Evolutionary conservation across 2,797 vertebrate species (phyloP), one percentile per base, ranked within the genome.

Genomic region (Enteromius viviparus): DNA sequence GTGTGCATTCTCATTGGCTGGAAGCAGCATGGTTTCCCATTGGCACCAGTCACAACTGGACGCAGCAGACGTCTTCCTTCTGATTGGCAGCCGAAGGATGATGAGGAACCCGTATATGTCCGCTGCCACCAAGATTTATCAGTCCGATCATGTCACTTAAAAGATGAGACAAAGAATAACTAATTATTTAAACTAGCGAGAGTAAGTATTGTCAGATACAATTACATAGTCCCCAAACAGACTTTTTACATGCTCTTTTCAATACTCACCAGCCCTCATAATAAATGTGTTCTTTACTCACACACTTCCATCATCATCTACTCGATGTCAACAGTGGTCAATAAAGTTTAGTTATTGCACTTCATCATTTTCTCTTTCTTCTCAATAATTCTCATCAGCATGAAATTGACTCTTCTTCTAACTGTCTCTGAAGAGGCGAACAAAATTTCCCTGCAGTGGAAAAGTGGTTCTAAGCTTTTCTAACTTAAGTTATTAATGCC

Each of bases 301-400:
- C 32, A 17, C 45, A 51, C 2, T 37, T n/a, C 3, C n/a, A 32
- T 32, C 9, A 37, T 66, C 19, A 23, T 78, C 45, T 51, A 47
- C 26, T 2, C 49, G 26, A 12, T 65, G 42, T 51, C 29, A 53
- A 68, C 76, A 51, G 45, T 14, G 29, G 58, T 29, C 76, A 77
- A 2, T 45, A 60, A n/a, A 66, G 62, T 49, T 45, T 29, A 77
- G 58, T 26, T 76, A 17, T 34, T 7, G 8, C 53, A 29, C 55
- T 45, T 76, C 34, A 10, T 64, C 23, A 15, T 68, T 34, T 66
- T 47, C 45, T 53, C 62, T 34, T 17, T 51, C 4, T n/a, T 66
- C 62, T 78, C 26, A 34, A n/a, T 51, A 29, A 53, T 23, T 78
- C 45, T 79, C 65, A 79, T 53, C 32, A 79, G 47, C 65, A 55